Conservation (phyloP, 2,113 vertebrate species). For the Plecotus auritus region DNA sequence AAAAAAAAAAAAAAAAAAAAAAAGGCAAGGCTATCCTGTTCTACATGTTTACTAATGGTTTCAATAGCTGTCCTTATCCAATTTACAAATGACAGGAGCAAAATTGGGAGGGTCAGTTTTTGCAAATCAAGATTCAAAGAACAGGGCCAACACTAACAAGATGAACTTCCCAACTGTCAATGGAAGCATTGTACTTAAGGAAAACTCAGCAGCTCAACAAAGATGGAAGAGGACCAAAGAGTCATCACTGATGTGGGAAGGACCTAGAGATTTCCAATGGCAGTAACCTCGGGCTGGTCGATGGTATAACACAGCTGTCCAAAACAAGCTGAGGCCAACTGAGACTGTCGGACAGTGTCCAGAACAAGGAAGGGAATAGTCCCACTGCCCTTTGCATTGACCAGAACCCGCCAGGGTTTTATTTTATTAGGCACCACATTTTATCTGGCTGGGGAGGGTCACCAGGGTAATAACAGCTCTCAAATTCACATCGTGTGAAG, state of each 20-base stretch:
- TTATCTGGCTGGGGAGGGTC: not conserved
- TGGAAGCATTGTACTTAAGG: not conserved
- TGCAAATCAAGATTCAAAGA: not conserved
- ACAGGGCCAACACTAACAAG: not conserved
- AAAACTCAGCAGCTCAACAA: not conserved
- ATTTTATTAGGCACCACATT: not conserved
- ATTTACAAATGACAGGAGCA: not conserved
- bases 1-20: not conserved
- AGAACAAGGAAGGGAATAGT: not conserved
- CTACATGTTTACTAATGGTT: not conserved
- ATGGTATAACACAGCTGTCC: not conserved
- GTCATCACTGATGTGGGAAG: not conserved
- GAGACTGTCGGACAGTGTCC: not conserved
- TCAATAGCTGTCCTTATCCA: not conserved
- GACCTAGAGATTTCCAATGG: not conserved
- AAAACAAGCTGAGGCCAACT: not conserved
- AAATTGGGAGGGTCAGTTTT: not conserved
- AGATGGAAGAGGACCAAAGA: not conserved
- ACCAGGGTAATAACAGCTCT: no score
- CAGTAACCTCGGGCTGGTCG: not conserved
- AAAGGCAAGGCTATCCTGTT: not conserved
- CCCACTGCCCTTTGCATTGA: fast-evolving
- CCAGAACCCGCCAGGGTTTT: not conserved
- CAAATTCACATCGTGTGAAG: not conserved
- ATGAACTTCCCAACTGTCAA: not conserved